A percentile compares a stretch with the other conserved stretches of the same genome.
Conservation (phyloP, 2,888 invertebrate species). For the Galeruca laticollis region DNA sequence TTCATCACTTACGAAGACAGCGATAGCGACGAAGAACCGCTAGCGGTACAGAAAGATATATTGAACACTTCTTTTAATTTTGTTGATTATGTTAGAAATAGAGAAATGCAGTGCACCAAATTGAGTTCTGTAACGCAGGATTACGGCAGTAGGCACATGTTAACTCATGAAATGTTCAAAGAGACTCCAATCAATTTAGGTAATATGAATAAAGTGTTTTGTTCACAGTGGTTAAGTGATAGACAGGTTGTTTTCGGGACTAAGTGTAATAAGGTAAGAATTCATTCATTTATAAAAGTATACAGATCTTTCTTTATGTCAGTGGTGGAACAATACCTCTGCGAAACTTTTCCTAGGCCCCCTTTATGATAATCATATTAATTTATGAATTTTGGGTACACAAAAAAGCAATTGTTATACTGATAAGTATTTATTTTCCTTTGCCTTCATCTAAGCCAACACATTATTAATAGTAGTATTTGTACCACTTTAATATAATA, state of each 20-base stretch:
- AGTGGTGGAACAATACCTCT: too few relatives aligned
- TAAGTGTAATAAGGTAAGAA: slow-evolving; percentile 91
- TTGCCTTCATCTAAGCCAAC: too few relatives aligned
- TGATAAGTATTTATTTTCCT: too few relatives aligned
- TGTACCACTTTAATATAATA: too few relatives aligned
- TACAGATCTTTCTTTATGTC: too few relatives aligned
- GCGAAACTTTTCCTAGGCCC: too few relatives aligned
- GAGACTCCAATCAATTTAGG: slow-evolving; percentile 86
- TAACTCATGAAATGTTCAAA: slow-evolving; percentile 89
- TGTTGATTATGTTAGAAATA: slow-evolving; percentile 84
- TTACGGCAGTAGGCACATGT: slow-evolving; percentile 88
- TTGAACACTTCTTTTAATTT: slow-evolving; percentile 86
- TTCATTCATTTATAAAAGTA: background rate
- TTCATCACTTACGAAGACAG: slow-evolving; percentile 91
- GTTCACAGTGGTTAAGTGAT: slow-evolving; percentile 95
- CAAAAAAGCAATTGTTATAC: too few relatives aligned
- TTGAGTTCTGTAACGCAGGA: slow-evolving; percentile 79
- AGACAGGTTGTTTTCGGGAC: slow-evolving; percentile 96
- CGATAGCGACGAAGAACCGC: slow-evolving; percentile 87
- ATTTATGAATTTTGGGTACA: too few relatives aligned
- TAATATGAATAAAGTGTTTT: slow-evolving; percentile 93
- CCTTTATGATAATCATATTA: too few relatives aligned
- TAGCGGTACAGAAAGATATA: slow-evolving; percentile 78
- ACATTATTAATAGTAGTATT: too few relatives aligned
- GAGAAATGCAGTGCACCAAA: slow-evolving; percentile 81